These are phyloP conservation scores for Threskiornis aethiopicus DNA, from an alignment of 2,797 vertebrate genomes.

Conservation along the genomic window DNA sequence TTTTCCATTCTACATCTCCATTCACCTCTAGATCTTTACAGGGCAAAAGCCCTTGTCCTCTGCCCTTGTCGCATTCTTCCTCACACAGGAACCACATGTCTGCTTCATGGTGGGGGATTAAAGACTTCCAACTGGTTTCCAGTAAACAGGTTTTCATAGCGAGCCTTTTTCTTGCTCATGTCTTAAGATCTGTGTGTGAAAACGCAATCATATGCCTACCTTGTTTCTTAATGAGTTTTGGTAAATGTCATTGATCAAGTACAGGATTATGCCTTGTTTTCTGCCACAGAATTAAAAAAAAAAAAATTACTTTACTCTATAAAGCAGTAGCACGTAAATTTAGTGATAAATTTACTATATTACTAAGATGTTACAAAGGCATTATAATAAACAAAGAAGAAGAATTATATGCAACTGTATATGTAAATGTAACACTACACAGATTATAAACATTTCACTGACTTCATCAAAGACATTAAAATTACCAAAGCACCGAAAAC, in stretches of 20 bases:
- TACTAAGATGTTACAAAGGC: background rate
- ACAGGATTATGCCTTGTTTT: background rate
- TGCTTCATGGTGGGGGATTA: background rate
- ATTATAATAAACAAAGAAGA: background rate
- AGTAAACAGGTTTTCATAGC: background rate
- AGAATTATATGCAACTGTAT: background rate
- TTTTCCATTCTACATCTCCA: background rate
- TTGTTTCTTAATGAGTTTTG: conserved; percentile 13
- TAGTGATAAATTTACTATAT: background rate
- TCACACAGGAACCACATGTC: background rate
- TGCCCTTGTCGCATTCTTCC: background rate
- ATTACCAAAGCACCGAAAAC: background rate
- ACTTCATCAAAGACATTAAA: background rate
- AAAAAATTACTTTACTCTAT: background rate
- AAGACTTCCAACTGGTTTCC: background rate
- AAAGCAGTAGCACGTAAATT: background rate
- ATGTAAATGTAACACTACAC: background rate
- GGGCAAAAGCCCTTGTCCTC: background rate
- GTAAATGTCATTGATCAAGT: background rate
- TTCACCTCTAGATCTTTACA: background rate
- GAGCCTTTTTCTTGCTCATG: background rate
- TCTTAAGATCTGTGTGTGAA: background rate
- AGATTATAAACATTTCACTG: background rate
- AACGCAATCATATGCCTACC: background rate
- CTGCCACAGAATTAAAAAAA: background rate